Evolutionary conservation across 2,113 vertebrate genomes (phyloP).

Genomic region (Vombatus ursinus): DNA sequence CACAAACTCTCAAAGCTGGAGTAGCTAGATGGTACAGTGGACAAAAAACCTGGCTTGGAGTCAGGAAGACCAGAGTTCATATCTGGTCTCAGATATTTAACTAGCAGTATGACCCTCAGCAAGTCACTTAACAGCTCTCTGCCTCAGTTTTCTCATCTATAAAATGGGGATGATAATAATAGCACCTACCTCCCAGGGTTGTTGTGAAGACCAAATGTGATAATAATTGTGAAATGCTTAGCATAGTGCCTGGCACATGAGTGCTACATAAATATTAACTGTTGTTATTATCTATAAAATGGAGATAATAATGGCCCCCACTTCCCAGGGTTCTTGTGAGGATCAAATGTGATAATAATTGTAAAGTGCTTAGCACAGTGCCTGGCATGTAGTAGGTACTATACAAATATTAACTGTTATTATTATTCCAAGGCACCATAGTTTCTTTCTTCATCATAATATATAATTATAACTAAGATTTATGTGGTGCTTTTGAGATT

Average conservation of each 20-base stretch:
- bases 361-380: too few relatives aligned
- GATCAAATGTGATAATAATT: too few relatives aligned
- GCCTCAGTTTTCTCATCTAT: not conserved
- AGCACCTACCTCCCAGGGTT: not conserved
- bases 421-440: not conserved
- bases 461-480: not conserved
- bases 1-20: not conserved
- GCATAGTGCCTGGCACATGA: rapidly evolving
- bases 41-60: not conserved
- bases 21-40: not conserved
- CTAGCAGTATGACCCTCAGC: not conserved
- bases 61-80: rapidly evolving
- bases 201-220: not conserved
- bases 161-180: not conserved
- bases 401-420: too few relatives aligned
- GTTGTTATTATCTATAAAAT: too few relatives aligned
- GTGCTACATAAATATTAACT: not conserved
- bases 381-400: too few relatives aligned
- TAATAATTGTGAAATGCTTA: not conserved
- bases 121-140: not conserved
- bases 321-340: too few relatives aligned
- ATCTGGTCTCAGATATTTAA: not conserved
- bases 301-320: too few relatives aligned
- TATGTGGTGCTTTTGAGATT: not conserved
- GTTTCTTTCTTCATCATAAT: not conserved